Evolutionary conservation across 1,140 invertebrate genomes (phyloP).

Genomic region (Drosophila ohnishii): DNA sequence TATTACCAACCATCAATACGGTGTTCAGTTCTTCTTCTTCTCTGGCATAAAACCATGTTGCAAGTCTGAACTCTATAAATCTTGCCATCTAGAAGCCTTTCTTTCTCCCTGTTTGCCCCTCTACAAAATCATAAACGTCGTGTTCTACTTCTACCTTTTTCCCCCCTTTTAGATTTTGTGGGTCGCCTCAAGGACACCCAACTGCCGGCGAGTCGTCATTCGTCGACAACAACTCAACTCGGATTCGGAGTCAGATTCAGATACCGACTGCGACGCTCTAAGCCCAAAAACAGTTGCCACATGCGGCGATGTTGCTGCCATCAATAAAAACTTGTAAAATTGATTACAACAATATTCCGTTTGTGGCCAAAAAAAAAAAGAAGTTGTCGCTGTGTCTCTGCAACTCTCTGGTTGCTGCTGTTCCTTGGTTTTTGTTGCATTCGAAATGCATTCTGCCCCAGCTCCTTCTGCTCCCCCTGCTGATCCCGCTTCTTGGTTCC

Average conservation of each 20-base stretch:
- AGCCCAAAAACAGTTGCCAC: constrained; percentile 60
- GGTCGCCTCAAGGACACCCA: constrained; percentile 55
- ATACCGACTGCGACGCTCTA: constrained; percentile 6
- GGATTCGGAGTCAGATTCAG: constrained; percentile 14
- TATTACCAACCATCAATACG: not conserved
- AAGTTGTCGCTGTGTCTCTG: constrained; percentile 28
- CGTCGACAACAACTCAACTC: constrained; percentile 22
- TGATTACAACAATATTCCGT: constrained; percentile 71
- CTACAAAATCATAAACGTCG: constrained; percentile 1
- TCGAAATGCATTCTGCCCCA: constrained; percentile 51
- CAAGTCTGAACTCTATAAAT: constrained; percentile 8
- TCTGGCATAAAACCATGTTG: not conserved
- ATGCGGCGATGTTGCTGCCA: constrained; percentile 52
- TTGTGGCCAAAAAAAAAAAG: constrained; percentile 25
- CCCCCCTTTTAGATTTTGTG: not conserved
- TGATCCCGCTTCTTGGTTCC: constrained; percentile 27
- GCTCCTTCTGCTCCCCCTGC: not conserved
- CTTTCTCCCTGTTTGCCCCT: not conserved
- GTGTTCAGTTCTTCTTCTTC: not conserved
- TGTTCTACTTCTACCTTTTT: constrained; percentile 4
- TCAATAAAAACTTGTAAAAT: constrained; percentile 79
- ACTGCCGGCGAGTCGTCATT: constrained; percentile 2
- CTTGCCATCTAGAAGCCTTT: not conserved
- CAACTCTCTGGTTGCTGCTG: constrained; percentile 20
- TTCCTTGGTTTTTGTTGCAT: constrained; percentile 34